A percentile compares a stretch with the other conserved stretches of the same genome.
Conservation (phyloP, 2,797 vertebrate species). For the Chaetodon trifasciatus region DNA sequence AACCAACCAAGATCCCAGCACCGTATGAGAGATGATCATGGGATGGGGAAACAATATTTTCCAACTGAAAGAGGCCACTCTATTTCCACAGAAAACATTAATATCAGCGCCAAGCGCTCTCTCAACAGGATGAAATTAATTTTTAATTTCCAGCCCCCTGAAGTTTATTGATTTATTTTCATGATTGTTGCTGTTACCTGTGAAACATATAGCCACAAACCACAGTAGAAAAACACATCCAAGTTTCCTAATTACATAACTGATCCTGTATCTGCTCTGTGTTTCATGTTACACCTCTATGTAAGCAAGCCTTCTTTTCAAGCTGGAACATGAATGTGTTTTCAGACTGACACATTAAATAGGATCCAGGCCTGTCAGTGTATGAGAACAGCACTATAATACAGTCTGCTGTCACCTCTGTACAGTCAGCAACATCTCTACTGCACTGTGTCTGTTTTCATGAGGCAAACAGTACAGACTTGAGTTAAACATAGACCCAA, state of each 20-base stretch:
- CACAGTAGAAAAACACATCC: constrained; percentile 32
- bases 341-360: constrained; percentile 30
- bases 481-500: background rate
- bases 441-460: constrained; percentile 21
- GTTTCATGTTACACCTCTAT: constrained; percentile 35
- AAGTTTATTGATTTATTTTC: constrained; percentile 47
- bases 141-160: constrained; percentile 18
- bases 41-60: background rate
- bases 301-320: background rate
- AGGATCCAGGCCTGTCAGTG: constrained; percentile 21
- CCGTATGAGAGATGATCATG: constrained; percentile 24
- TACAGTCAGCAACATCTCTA: constrained; percentile 24
- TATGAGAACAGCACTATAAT: constrained; percentile 10
- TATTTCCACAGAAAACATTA: constrained; percentile 53
- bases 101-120: constrained; percentile 25
- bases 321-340: constrained; percentile 32
- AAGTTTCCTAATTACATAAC: constrained; percentile 26
- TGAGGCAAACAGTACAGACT: constrained; percentile 17
- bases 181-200: constrained; percentile 24
- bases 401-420: constrained; percentile 9
- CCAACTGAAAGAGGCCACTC: constrained; percentile 16
- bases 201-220: constrained; percentile 1
- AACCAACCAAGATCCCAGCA: constrained; percentile 26
- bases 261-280: constrained; percentile 11
- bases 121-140: constrained; percentile 26